These are phyloP conservation scores for Phortica okadai DNA, from an alignment of 2,888 invertebrate species.

Conservation along the genomic window DNA sequence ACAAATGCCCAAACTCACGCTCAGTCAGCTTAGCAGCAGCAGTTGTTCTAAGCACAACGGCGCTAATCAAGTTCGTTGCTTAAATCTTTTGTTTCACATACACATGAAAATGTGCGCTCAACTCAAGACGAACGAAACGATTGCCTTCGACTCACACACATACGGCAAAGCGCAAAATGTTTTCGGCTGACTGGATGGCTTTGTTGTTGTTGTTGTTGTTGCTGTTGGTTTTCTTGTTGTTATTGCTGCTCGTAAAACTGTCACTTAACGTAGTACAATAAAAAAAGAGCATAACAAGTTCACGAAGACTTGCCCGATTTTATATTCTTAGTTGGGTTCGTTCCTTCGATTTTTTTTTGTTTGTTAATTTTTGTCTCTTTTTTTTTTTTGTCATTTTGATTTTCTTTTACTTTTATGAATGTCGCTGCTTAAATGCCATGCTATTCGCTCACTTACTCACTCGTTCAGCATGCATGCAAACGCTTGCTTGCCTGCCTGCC, in stretches of 20 bases:
- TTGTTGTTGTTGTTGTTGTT: slow-evolving; percentile 38
- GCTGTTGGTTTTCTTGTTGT: slow-evolving; percentile 37
- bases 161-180: not conserved
- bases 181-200: slow-evolving; percentile 13
- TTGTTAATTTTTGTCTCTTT: slow-evolving; percentile 8
- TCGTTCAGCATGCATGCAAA: slow-evolving; percentile 17
- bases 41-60: slow-evolving; percentile 17
- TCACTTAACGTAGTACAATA: slow-evolving; percentile 49
- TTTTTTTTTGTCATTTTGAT: slow-evolving; percentile 17
- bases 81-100: slow-evolving; percentile 43
- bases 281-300: slow-evolving; percentile 46
- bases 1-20: slow-evolving; percentile 24
- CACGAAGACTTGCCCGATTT: slow-evolving; percentile 46
- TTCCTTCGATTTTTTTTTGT: not conserved
- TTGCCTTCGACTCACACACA: slow-evolving; percentile 8
- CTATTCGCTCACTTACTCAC: slow-evolving; percentile 18
- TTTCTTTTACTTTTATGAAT: slow-evolving; percentile 56
- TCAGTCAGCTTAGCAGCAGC: not conserved
- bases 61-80: slow-evolving; percentile 44
- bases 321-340: slow-evolving; percentile 48
- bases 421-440: slow-evolving; percentile 40
- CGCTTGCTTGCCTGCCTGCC: slow-evolving; percentile 45
- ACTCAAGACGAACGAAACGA: slow-evolving; percentile 4
- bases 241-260: slow-evolving; percentile 52
- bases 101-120: not conserved